Evolutionary conservation across 2,888 invertebrate genomes (phyloP).

Genomic region (Diplolepis rosae): DNA sequence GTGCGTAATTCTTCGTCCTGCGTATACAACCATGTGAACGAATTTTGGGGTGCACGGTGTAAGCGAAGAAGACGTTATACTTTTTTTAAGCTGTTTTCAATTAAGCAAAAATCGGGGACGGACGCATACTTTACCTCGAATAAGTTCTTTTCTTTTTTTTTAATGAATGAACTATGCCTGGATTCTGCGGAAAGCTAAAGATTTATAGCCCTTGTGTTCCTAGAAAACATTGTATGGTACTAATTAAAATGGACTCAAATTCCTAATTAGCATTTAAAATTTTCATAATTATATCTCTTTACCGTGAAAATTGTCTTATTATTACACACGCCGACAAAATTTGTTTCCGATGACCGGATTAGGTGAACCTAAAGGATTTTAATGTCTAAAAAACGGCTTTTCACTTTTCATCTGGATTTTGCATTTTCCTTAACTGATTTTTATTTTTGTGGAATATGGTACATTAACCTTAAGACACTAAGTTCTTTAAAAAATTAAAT

Average conservation of each 20-base stretch:
- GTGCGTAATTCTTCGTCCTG: slow-evolving; percentile 55
- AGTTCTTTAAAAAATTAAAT: too few species aligned
- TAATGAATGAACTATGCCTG: neutral
- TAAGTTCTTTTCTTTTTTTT: neutral
- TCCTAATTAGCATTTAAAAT: neutral
- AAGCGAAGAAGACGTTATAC: neutral
- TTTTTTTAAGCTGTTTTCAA: neutral
- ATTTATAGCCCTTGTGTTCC: neutral
- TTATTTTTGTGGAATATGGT: too few species aligned
- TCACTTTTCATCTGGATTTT: too few species aligned
- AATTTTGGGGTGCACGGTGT: slow-evolving; percentile 33
- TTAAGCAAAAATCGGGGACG: neutral
- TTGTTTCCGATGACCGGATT: too few species aligned
- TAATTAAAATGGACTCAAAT: neutral
- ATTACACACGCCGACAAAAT: too few species aligned
- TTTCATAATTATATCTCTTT: too few species aligned
- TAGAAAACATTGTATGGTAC: neutral
- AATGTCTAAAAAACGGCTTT: too few species aligned
- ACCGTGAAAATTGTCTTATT: too few species aligned
- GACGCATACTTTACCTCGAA: neutral
- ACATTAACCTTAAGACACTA: too few species aligned
- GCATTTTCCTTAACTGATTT: too few species aligned
- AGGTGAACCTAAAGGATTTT: too few species aligned
- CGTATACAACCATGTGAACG: slow-evolving; percentile 37
- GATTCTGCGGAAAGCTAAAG: neutral